Evolutionary conservation across 1,140 invertebrate species (phyloP), one percentile per base, ranked within the genome.

Genomic region (Trypoxylus dichotomus): DNA sequence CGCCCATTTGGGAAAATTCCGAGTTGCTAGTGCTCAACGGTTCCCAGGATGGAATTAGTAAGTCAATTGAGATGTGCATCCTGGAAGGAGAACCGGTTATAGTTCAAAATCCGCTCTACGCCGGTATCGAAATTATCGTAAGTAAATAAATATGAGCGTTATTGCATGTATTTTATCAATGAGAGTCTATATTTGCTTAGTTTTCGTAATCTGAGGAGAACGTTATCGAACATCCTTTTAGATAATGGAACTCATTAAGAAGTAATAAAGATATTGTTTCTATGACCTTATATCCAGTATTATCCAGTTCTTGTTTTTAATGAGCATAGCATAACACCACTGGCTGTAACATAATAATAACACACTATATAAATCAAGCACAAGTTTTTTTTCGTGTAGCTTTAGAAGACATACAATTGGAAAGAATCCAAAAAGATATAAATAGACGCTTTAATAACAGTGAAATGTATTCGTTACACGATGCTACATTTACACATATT

Each of bases 41-140:
- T 11, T 90, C 91, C 73, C 93, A 94, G 85, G 93, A 94, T 86
- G 94, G 92, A 11, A 89, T 95, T 77, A 92, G 92, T 85, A 93
- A 93, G 86, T 89, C 90, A 75, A 85, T 93, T 2, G 92, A 94
- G 79, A 89, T 93, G 85, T 87, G 92, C 68, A 82, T 93, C 76
- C 87, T 90, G 54, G 88, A 88, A n/a, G 92, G 91, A 1, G 93
- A 94, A 83, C 87, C 91, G 6, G 86, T 95, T 15, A 82, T 95
- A n/a, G 87, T 93, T 11, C 92, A 91, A 75, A 89, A 91, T 85
- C 93, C 91, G 13, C 85, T 91, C 19, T 95, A 95, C 83, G 89
- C 93, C 2, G 93, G 93, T 42, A 88, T 90, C 5, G 88, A 91
- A 81, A 88, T 90, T 58, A 90, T 93, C 77, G 94, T 94, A 86